Percentiles rank a stretch among this genome's conserved stretches.
Conservation (phyloP, 2,113 vertebrate genomes). For the Entelurus aequoreus region DNA sequence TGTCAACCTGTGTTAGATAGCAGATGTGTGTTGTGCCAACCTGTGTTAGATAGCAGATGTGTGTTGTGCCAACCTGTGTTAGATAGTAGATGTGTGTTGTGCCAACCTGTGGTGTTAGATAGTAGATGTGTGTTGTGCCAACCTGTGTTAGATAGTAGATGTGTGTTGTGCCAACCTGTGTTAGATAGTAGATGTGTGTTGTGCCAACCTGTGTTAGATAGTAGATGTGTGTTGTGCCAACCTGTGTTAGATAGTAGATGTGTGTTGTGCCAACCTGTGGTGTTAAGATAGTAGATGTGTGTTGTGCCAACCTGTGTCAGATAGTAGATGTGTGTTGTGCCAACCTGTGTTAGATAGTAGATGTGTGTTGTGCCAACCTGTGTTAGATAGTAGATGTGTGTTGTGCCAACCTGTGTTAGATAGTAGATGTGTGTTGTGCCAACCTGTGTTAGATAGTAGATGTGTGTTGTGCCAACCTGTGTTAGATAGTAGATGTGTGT, state of each 20-base stretch:
- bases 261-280: slow-evolving; percentile 87
- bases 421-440: slow-evolving; percentile 83
- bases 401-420: slow-evolving; percentile 88
- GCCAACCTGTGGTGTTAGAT: slow-evolving; percentile 87
- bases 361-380: slow-evolving; percentile 86
- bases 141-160: slow-evolving; percentile 90
- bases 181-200: slow-evolving; percentile 87
- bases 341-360: slow-evolving; percentile 88
- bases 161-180: slow-evolving; percentile 85
- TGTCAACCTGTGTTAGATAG: slow-evolving; percentile 87
- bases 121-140: slow-evolving; percentile 81
- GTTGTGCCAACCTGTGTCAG: slow-evolving; percentile 88
- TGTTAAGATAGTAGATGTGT: slow-evolving; percentile 86
- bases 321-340: slow-evolving; percentile 84
- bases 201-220: slow-evolving; percentile 88
- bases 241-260: slow-evolving; percentile 88
- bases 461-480: slow-evolving; percentile 83
- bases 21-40: slow-evolving; percentile 83
- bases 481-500: slow-evolving; percentile 88
- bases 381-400: slow-evolving; percentile 86
- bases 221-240: slow-evolving; percentile 81
- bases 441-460: slow-evolving; percentile 90
- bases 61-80: slow-evolving; percentile 86
- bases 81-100: slow-evolving; percentile 87
- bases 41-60: slow-evolving; percentile 88